Percentiles rank a stretch among this genome's conserved stretches.
These are phyloP conservation scores for Hassar affinis DNA, from an alignment of 2,113 vertebrate genomes.

Conservation along the genomic window DNA sequence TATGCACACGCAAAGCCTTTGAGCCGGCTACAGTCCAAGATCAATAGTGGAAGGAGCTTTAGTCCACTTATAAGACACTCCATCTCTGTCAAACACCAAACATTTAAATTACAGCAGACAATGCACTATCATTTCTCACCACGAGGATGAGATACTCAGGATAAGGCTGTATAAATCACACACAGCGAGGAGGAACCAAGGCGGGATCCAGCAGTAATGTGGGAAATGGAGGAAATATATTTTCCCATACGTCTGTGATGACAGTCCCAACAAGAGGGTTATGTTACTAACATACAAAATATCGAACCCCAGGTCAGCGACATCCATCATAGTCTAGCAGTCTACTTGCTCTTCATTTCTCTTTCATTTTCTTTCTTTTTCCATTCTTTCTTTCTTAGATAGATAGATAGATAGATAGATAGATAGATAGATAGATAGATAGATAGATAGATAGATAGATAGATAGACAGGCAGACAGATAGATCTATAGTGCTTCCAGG, in stretches of 20 bases:
- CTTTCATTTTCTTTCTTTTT: too few species aligned
- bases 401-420: too few species aligned
- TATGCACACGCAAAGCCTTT: constrained; percentile 12
- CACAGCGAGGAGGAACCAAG: constrained; percentile 10
- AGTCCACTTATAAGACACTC: constrained; percentile 11
- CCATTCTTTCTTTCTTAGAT: background rate
- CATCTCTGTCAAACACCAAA: constrained; percentile 33
- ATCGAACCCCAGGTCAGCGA: constrained; percentile 13
- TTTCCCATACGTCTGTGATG: constrained; percentile 26
- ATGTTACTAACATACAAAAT: constrained; percentile 17
- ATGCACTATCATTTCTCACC: constrained; percentile 11
- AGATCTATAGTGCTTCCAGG: background rate
- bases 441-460: too few species aligned
- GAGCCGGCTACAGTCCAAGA: constrained; percentile 17
- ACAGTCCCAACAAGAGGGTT: constrained; percentile 28
- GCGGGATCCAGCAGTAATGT: constrained; percentile 27
- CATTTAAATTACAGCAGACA: constrained; percentile 28
- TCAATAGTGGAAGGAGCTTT: constrained; percentile 37
- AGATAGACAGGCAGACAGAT: too few species aligned
- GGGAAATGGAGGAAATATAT: constrained; percentile 26
- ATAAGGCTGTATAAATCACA: constrained; percentile 32
- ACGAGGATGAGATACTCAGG: background rate
- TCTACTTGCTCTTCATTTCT: background rate
- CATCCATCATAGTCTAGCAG: constrained; percentile 21
- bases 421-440: too few species aligned